Base-by-base conservation (phyloP, 2,888 invertebrate species). In the Erebia aethiops region DNA sequence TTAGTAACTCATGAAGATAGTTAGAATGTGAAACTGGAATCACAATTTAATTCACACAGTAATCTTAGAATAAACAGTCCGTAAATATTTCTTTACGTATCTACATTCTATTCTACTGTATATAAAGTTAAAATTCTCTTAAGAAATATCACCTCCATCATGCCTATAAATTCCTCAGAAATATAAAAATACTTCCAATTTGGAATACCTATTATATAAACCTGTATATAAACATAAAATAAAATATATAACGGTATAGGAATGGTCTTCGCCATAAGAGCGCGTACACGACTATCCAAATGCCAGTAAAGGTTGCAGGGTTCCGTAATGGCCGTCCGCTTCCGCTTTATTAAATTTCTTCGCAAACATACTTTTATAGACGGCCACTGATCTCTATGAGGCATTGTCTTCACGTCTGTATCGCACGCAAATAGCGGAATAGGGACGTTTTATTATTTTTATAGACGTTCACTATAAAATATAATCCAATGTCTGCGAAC, bases 331-430 rank as follows among this genome's bases (percentile, higher is more conserved):
- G 87, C 84, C 83, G 86, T 88, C 89, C 89, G 88, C 89, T 93
- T 93, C 92, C 91, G 91, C 92, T 88, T 92, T 93, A 93, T 92
- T 93, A 93, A 92, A 93, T 93, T 92, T 93, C 93, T 92, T 91
- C 86, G 91, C 92, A 92, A 93, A 92, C 89, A 92, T 88, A 89
- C 87, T 92, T 92, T 93, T 93, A 93, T 90, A 91, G 82, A 80
- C 85, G 81, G 80, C 86, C 88, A 82, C 84, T 87, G 89, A 89
- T 90, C 90, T 89, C 87, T 87, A 86, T 83, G 85, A 83, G 86
- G 86, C 86, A 83, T 84, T 87, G 88, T 88, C 87, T 87, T 86
- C 85, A 78, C 83, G 87, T 85, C 88, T 90, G 89, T 89, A 89
- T 91, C 87, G 87, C 86, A 92, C 91, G 92, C 91, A 92, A 92